Percentiles rank a stretch among this genome's conserved stretches.
phyloP scores from a whole-genome alignment of 2,888 invertebrate genomes.

The Cyclophora punctaria region DNA sequence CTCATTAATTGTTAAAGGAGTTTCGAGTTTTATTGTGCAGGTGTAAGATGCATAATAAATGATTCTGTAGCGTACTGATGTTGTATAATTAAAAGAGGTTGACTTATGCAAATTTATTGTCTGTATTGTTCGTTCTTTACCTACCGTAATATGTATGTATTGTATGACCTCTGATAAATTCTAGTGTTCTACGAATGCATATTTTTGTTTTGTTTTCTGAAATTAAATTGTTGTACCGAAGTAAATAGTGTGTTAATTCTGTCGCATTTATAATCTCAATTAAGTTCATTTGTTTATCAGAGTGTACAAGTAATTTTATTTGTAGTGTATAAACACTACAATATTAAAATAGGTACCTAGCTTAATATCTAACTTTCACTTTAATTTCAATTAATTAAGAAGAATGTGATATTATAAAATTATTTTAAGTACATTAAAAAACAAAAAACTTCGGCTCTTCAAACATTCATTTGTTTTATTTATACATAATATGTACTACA shows the following conservation, averaged over 20 bases:
- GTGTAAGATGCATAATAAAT: neutral
- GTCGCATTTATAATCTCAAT: conserved; percentile 43
- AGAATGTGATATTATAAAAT: conserved; percentile 10
- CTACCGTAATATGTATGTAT: too few species aligned
- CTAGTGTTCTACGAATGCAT: too few species aligned
- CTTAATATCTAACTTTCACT: conserved; percentile 33
- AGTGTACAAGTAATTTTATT: conserved; percentile 29
- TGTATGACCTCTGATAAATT: too few species aligned
- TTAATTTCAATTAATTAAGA: conserved; percentile 48
- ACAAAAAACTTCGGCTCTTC: conserved; percentile 46
- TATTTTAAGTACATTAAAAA: conserved; percentile 51
- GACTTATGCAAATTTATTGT: neutral
- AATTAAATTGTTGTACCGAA: too few species aligned
- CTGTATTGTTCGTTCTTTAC: too few species aligned
- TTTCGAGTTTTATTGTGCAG: conserved; percentile 2
- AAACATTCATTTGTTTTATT: conserved; percentile 14
- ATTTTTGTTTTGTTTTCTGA: too few species aligned
- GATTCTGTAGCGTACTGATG: neutral
- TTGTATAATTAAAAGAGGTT: too few species aligned
- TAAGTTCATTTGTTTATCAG: conserved; percentile 39
- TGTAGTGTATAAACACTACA: conserved; percentile 39
- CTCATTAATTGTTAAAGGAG: conserved; percentile 20
- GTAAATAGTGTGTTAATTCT: conserved; percentile 10
- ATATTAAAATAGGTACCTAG: conserved; percentile 22
- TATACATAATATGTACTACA: neutral